Evolutionary conservation across 2,797 vertebrate species (phyloP), one percentile per base, ranked within the genome.

Genomic region (Rhinatrema bivittatum): DNA sequence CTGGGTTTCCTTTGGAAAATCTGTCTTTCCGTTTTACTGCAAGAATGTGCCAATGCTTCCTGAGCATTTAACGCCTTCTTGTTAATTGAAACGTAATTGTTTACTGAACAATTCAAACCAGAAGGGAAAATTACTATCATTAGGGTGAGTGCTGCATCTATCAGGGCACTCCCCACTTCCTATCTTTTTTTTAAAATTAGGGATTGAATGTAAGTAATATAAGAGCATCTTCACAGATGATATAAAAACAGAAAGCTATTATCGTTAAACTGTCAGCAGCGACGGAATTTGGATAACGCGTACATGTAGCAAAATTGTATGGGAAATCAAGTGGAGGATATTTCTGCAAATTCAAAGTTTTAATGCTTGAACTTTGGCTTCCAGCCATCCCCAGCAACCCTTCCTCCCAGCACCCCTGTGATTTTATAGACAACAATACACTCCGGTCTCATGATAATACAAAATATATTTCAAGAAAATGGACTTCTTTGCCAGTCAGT

Each of bases 1-100:
- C 33, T 39, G 31, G 10, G 45, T 18, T 42, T 38, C 22, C 36
- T 20, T 32, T 8, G 22, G 29, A 34, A 16, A 20, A 29, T 43
- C 52, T 57, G 17, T 43, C 34, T 16, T 52, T 10, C 14, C 25
- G 15, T 39, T 39, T 20, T 27, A 23, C 29, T 25, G 36, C 18
- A 39, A 55, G 31, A 8, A 14, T 21, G 23, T 14, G 15, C 10
- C 4, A n/a, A 38, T 32, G 10, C 22, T 53, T 54, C 44, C 46
- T 39, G 5, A 0, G 50, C 32, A 3, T n/a, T 8, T 36, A 60
- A 49, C 41, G 13, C 29, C 38, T 54, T 5, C 0, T 43, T 59
- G 66, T 65, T 78, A 66, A 53, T 47, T 67, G 70, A 61, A 61
- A 53, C 52, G 66, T 69, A 70, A 78, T 72, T 72, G 65, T 69